A percentile compares a stretch with the other conserved stretches of the same genome.
phyloP scores from a whole-genome alignment of 2,888 invertebrate genomes.

The Achlya flavicornis region DNA sequence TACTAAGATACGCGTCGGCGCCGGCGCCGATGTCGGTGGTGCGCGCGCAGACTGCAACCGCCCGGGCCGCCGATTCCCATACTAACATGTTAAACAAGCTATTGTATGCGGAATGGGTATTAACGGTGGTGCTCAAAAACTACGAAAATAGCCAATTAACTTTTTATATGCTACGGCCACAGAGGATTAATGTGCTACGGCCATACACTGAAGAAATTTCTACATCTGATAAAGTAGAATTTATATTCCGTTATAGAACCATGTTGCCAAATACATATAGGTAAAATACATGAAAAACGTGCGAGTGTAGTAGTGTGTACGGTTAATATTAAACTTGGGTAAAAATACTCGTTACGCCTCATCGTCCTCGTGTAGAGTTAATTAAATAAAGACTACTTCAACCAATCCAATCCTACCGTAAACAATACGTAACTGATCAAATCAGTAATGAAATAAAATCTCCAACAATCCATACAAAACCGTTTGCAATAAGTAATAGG shows the following conservation, averaged over 20 bases:
- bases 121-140: slow-evolving; percentile 33
- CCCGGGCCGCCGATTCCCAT: slow-evolving; percentile 36
- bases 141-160: slow-evolving; percentile 50
- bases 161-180: slow-evolving; percentile 2
- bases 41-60: slow-evolving; percentile 35
- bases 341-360: too few relatives aligned
- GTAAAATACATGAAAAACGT: not conserved
- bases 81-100: slow-evolving; percentile 57
- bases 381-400: not conserved
- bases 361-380: too few relatives aligned
- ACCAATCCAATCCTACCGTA: not conserved
- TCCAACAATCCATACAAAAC: slow-evolving; percentile 33
- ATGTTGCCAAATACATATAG: not conserved
- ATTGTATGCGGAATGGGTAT: slow-evolving; percentile 59
- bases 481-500: slow-evolving; percentile 35
- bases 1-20: slow-evolving; percentile 62
- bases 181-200: too few relatives aligned
- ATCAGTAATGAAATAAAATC: slow-evolving; percentile 10
- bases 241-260: not conserved
- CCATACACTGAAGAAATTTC: slow-evolving; percentile 1
- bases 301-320: too few relatives aligned
- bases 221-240: slow-evolving; percentile 10
- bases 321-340: too few relatives aligned
- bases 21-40: slow-evolving; percentile 49
- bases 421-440: not conserved